Evolutionary conservation across 2,888 invertebrate species (phyloP).

Genomic region (Ichneumoninae sp.): DNA sequence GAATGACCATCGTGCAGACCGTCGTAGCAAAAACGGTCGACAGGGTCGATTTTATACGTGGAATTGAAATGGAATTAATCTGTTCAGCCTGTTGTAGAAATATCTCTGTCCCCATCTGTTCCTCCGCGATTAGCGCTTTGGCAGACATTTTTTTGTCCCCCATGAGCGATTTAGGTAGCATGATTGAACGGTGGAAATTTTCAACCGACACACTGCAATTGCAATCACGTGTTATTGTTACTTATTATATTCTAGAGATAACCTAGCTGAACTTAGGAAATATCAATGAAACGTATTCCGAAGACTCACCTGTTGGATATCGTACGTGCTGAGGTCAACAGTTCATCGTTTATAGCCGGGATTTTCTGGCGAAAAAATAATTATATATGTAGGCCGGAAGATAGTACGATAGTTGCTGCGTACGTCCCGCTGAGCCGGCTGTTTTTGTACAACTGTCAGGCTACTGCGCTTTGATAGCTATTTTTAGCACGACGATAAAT

Average conservation of each 20-base stretch:
- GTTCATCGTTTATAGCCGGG: background rate
- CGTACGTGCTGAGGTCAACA: background rate
- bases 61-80: no score
- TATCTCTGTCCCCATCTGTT: background rate
- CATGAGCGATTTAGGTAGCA: background rate
- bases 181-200: background rate
- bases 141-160: background rate
- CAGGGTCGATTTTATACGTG: background rate
- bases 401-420: background rate
- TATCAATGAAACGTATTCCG: background rate
- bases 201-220: background rate
- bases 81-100: background rate
- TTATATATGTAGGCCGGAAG: background rate
- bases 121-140: background rate
- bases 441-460: background rate
- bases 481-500: constrained; percentile 17
- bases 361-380: background rate
- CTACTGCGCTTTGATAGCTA: background rate
- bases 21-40: no score
- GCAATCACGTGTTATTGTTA: background rate
- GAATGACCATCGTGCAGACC: background rate
- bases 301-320: background rate
- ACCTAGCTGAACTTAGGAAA: background rate
- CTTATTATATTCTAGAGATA: background rate
- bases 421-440: background rate